A percentile compares a stretch with the other conserved stretches of the same genome.
Evolutionary conservation across 2,797 vertebrate species (phyloP).

Genomic region (Parauchenoglanis ngamensis): DNA sequence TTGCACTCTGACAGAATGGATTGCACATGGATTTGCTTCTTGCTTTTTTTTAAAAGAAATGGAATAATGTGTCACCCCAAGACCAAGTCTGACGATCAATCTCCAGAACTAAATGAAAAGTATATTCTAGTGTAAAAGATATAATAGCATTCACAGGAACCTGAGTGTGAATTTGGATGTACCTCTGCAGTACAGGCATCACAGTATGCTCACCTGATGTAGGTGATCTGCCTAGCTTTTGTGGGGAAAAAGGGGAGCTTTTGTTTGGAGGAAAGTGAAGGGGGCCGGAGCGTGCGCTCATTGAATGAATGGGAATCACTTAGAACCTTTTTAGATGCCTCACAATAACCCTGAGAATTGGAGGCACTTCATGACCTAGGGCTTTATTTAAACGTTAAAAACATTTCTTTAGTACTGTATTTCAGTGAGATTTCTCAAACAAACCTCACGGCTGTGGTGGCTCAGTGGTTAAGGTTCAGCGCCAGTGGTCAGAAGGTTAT

Average conservation of each 20-base stretch:
- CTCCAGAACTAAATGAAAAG: background rate
- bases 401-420: no score
- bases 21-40: background rate
- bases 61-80: background rate
- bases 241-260: background rate
- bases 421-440: background rate
- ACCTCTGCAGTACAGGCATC: background rate
- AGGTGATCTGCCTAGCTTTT: background rate
- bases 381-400: background rate
- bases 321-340: background rate
- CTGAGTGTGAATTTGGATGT: background rate
- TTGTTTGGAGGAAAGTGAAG: background rate
- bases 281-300: background rate
- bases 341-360: background rate
- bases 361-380: background rate
- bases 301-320: background rate
- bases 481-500: background rate
- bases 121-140: background rate
- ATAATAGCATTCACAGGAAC: background rate
- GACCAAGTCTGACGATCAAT: background rate
- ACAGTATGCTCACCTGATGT: background rate
- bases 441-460: no score
- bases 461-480: background rate
- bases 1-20: conserved; percentile 27
- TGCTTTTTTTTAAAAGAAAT: conserved; percentile 14